phyloP scores from a whole-genome alignment of 30 jellyfish, hydroid and myxozoan genomes.

The Hydractinia echinata region DNA sequence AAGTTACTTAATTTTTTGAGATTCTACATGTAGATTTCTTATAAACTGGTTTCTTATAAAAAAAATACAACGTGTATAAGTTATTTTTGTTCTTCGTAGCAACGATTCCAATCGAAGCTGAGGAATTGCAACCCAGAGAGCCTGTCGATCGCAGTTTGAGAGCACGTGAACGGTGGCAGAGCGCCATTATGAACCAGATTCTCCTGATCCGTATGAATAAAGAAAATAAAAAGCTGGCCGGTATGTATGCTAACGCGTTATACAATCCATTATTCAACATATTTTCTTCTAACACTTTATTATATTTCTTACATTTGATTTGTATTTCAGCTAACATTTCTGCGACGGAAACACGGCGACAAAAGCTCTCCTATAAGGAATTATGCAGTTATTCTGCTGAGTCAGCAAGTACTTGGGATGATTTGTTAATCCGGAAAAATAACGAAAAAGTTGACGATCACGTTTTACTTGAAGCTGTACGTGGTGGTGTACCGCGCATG shows the following conservation, averaged over 20 bases:
- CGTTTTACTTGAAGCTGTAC: conserved; percentile 71
- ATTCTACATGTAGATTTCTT: not conserved
- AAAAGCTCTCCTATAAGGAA: conserved; percentile 83
- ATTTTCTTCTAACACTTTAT: not conserved
- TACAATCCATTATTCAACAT: not conserved
- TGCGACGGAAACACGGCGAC: conserved; percentile 97
- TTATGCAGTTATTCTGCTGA: conserved; percentile 71
- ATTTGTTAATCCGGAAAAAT: conserved; percentile 44
- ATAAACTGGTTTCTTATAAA: not conserved
- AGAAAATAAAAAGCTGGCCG: conserved; percentile 82
- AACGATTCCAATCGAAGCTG: conserved; percentile 34
- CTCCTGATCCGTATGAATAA: conserved; percentile 90
- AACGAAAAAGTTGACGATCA: conserved; percentile 71
- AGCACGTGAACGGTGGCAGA: conserved; percentile 93
- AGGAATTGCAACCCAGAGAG: conserved; percentile 35
- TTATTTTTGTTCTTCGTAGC: conserved; percentile 8
- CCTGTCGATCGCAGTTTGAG: conserved; percentile 43
- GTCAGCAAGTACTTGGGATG: conserved; percentile 81
- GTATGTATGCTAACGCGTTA: conserved; percentile 36
- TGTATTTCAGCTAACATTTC: conserved; percentile 74
- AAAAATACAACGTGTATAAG: not conserved
- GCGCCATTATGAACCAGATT: conserved; percentile 90
- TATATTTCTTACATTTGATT: not conserved
- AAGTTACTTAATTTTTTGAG: too few relatives aligned
- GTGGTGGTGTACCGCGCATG: conserved; percentile 91